These are phyloP conservation scores for Polyodon spathula DNA, from an alignment of 2,113 vertebrate genomes.

Conservation along the genomic window DNA sequence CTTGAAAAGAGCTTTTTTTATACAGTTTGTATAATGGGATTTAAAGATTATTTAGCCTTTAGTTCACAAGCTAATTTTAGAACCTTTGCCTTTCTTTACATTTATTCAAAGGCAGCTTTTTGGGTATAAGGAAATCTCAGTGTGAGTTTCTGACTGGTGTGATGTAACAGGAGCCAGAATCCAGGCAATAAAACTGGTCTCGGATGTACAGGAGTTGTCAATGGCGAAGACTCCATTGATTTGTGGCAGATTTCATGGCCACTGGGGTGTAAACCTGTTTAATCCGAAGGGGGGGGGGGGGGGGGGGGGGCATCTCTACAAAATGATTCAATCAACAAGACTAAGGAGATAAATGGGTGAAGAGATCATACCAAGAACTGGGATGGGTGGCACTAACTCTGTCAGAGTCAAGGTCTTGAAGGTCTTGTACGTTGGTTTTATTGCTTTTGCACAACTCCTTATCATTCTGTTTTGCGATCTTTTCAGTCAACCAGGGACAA, in stretches of 20 bases:
- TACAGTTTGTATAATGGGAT: slow-evolving; percentile 17
- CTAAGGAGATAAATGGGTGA: no score
- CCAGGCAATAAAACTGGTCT: background rate
- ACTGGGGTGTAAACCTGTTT: slow-evolving; percentile 4
- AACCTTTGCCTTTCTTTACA: slow-evolving; percentile 17
- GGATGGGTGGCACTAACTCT: no score
- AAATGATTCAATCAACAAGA: background rate
- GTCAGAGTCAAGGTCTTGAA: no score
- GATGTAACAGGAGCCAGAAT: background rate
- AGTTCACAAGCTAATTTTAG: slow-evolving; percentile 23
- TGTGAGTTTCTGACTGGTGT: background rate
- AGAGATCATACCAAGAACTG: no score
- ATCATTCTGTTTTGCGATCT: no score
- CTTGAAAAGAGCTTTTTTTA: slow-evolving; percentile 8
- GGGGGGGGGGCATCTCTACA: background rate
- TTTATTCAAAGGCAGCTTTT: background rate
- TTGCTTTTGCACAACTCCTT: no score
- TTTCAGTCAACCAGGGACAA: no score
- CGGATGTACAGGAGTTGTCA: background rate
- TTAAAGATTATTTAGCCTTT: no score
- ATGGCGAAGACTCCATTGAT: background rate
- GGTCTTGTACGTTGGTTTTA: no score
- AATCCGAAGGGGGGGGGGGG: background rate
- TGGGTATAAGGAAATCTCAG: background rate
- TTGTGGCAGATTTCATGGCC: background rate